Evolutionary conservation across 2,797 vertebrate genomes (phyloP), one percentile per base, ranked within the genome.

Genomic region (Phylloscopus collybita): DNA sequence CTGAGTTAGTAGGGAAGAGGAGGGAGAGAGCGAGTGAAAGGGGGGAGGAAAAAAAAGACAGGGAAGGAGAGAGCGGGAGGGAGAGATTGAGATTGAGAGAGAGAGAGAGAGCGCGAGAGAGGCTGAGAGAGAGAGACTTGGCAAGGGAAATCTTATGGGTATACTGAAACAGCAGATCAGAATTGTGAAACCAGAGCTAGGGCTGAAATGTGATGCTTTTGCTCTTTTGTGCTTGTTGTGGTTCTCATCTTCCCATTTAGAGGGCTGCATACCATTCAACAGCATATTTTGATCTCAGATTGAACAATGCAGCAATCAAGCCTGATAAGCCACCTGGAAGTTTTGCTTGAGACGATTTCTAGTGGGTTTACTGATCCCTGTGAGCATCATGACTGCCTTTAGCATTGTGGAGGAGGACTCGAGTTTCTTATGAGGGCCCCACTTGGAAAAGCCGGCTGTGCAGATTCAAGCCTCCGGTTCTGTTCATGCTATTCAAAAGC

Each of bases 401-500:
- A 98, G 98, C 97, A 92, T 79, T 96, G 86, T 97, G 98, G 98
- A 98, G 98, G 98, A 99, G 98, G 98, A 98, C 97, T 98, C 97
- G 95, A 97, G 94, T 97, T 98, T 97, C 98, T 98, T 97, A 97
- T 97, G 96, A 98, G 97, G 98, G 98, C 97, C 97, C 98, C 97
- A 97, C 98, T 98, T 98, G 98, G 98, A 98, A 97, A 98, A 98
- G 97, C 98, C 94, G 95, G 97, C 98, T 97, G 97, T 97, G 97
- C 98, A 98, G 98, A 98, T 98, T 97, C 97, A 97, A 97, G 96
- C 97, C 97, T 97, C 93, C 96, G 96, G 95, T 98, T 76, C 97
- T 97, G 96, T 97, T 98, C 96, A 97, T 95, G 97, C 97, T 97
- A 94, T 94, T 96, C 92, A 90, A 96, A 97, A 97, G 95, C 96